These are phyloP conservation scores for Drosophila prolongata DNA, from an alignment of 2,888 invertebrate genomes.

Conservation along the genomic window DNA sequence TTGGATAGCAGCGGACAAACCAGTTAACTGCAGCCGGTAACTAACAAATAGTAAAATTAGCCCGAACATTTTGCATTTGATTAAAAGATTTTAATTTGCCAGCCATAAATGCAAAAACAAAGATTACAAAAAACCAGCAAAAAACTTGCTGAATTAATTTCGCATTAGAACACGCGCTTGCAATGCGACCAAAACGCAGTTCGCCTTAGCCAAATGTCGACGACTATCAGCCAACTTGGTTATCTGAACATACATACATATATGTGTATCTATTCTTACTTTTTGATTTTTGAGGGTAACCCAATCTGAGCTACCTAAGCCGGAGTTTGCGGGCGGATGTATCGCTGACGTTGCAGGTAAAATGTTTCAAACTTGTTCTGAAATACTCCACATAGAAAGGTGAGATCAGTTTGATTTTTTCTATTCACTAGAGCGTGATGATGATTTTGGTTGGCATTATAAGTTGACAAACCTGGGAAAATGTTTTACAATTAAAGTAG, in stretches of 20 bases:
- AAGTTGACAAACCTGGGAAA: not conserved
- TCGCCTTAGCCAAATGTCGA: constrained; percentile 42
- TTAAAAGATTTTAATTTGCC: constrained; percentile 52
- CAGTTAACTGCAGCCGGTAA: constrained; percentile 69
- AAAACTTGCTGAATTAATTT: constrained; percentile 71
- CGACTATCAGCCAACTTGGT: constrained; percentile 22
- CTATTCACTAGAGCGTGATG: constrained; percentile 7
- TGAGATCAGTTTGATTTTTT: constrained; percentile 26
- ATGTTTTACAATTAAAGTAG: not conserved
- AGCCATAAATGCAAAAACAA: constrained; percentile 27
- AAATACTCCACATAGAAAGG: constrained; percentile 19
- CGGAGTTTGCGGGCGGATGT: constrained; percentile 19
- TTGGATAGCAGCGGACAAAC: constrained; percentile 59
- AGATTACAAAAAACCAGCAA: constrained; percentile 35
- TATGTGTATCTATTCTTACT: constrained; percentile 11
- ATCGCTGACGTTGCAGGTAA: constrained; percentile 39
- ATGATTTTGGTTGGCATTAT: not conserved
- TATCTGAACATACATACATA: not conserved
- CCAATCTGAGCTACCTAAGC: constrained; percentile 26
- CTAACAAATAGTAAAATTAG: constrained; percentile 69
- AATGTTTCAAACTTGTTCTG: constrained; percentile 35
- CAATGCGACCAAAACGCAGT: constrained; percentile 73
- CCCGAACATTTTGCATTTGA: constrained; percentile 57
- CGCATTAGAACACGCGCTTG: constrained; percentile 79
- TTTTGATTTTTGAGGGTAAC: constrained; percentile 15